A percentile compares a stretch with the other conserved stretches of the same genome.
These are phyloP conservation scores for Hypena proboscidalis DNA, from an alignment of 2,888 invertebrate genomes.

Conservation along the genomic window DNA sequence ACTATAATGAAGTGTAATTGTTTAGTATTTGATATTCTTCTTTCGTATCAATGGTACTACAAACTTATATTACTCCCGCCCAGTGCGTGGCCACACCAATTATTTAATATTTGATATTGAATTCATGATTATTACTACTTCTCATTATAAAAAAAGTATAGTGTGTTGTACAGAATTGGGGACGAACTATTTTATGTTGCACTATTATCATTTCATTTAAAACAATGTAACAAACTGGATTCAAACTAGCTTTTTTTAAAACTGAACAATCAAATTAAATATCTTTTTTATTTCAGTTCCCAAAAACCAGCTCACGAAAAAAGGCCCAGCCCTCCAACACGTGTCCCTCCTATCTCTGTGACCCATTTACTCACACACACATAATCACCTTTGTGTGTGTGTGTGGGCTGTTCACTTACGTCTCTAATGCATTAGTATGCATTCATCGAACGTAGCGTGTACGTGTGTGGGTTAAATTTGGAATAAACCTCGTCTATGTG, in stretches of 20 bases:
- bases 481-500: constrained; percentile 58
- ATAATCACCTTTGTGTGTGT: constrained; percentile 36
- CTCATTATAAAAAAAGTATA: too few relatives aligned
- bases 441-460: constrained; percentile 35
- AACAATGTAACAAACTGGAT: background rate
- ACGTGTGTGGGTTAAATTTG: constrained; percentile 57
- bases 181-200: too few relatives aligned
- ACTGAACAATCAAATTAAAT: background rate
- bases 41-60: too few relatives aligned
- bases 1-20: too few relatives aligned
- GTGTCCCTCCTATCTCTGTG: constrained; percentile 82
- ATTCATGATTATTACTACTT: too few relatives aligned
- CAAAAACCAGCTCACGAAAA: constrained; percentile 53
- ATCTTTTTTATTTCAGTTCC: background rate
- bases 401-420: constrained; percentile 41
- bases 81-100: too few relatives aligned
- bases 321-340: constrained; percentile 79
- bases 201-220: background rate
- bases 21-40: too few relatives aligned
- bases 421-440: constrained; percentile 59
- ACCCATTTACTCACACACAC: constrained; percentile 77
- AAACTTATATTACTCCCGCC: too few relatives aligned
- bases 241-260: too few relatives aligned
- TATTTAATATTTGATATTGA: too few relatives aligned
- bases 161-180: too few relatives aligned